These are phyloP conservation scores for Malacosoma neustria DNA, from an alignment of 2,888 invertebrate genomes.

Conservation along the genomic window DNA sequence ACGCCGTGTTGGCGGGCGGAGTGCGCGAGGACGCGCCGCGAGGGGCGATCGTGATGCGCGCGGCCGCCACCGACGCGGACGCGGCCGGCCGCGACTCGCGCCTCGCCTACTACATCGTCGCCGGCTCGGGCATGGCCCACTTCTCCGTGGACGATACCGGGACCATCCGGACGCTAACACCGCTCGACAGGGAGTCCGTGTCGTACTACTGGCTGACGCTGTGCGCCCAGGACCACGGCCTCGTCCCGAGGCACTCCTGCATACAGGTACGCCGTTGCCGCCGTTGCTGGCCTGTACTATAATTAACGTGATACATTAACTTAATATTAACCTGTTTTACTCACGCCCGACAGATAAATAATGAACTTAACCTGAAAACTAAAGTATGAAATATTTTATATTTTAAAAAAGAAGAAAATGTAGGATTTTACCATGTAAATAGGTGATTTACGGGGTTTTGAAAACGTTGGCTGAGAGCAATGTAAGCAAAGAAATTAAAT, in stretches of 20 bases:
- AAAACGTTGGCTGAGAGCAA: no score
- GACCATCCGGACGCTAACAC: constrained; percentile 85
- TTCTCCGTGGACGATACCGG: constrained; percentile 94
- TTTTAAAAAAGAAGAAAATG: no score
- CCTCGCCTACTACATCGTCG: constrained; percentile 89
- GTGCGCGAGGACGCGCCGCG: constrained; percentile 88
- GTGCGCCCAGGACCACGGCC: constrained; percentile 93
- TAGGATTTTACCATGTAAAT: no score
- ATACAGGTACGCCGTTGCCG: constrained; percentile 77
- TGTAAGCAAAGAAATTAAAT: no score
- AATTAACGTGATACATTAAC: no score
- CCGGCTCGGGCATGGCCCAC: constrained; percentile 92
- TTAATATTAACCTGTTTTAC: no score
- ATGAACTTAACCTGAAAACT: no score
- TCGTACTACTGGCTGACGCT: constrained; percentile 95
- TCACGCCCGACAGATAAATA: no score
- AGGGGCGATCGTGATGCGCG: constrained; percentile 84
- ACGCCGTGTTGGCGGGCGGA: constrained; percentile 79
- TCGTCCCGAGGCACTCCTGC: constrained; percentile 88
- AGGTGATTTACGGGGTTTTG: no score
- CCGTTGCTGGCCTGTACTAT: no score
- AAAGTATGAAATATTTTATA: no score
- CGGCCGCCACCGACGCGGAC: constrained; percentile 87
- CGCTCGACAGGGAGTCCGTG: constrained; percentile 92
- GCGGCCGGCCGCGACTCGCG: constrained; percentile 86